These are phyloP conservation scores for Alectura lathami DNA, from an alignment of 2,113 vertebrate genomes.

Conservation along the genomic window DNA sequence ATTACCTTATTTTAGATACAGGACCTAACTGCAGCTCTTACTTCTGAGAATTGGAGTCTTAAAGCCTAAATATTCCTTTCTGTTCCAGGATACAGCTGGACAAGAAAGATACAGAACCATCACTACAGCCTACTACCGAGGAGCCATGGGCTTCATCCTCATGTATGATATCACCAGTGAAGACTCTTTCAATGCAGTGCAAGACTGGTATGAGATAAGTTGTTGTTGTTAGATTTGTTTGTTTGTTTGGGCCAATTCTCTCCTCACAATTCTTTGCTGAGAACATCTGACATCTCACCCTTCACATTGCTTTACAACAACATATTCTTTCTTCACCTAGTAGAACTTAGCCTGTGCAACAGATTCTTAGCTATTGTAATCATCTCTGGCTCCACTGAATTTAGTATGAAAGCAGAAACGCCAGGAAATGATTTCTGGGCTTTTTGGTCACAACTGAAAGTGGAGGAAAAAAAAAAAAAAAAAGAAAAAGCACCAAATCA, in stretches of 20 bases:
- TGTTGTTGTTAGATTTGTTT: neutral
- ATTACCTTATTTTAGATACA: neutral
- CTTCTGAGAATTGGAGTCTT: neutral
- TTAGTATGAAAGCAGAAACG: neutral
- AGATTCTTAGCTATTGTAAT: neutral
- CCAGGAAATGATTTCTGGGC: neutral
- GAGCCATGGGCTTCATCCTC: constrained; percentile 98
- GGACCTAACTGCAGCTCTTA: neutral
- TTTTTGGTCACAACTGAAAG: neutral
- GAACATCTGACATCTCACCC: neutral
- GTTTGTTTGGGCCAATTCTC: neutral
- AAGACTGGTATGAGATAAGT: constrained; percentile 88
- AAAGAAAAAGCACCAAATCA: neutral
- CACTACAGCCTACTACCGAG: constrained; percentile 96
- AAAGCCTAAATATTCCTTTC: neutral
- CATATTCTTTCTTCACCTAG: neutral
- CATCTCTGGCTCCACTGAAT: neutral
- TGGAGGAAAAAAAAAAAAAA: neutral
- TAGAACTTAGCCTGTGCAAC: neutral
- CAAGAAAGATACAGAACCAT: constrained; percentile 97
- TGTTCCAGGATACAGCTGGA: constrained; percentile 92
- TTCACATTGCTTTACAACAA: neutral
- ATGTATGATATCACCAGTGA: constrained; percentile 98
- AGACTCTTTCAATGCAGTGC: constrained; percentile 96
- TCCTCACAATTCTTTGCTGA: neutral